Percentiles rank a stretch among this genome's conserved stretches.
Conservation (phyloP, 1,140 invertebrate species). For the Aphelinus atriplicis region DNA sequence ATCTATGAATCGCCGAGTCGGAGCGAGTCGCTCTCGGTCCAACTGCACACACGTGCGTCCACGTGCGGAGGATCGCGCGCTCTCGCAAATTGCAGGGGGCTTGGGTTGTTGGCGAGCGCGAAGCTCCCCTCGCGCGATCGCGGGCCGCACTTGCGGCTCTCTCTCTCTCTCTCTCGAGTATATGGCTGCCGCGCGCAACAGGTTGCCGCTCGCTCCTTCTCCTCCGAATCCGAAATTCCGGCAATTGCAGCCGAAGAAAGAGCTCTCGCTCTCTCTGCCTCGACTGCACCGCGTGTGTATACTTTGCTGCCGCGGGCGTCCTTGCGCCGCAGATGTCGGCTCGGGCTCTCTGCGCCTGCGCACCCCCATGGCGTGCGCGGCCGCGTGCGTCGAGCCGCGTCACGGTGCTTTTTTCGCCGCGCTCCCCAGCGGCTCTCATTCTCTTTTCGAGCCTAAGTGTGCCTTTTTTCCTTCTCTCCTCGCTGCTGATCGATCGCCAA, state of each 20-base stretch:
- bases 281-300: no score
- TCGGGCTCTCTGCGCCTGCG: conserved; percentile 17
- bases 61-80: no score
- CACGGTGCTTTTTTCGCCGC: conserved; percentile 49
- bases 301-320: conserved; percentile 6
- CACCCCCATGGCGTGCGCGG: conserved; percentile 56
- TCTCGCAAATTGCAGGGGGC: no score
- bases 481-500: no score
- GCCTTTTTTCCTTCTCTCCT: no score
- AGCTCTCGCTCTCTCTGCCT: no score
- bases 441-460: not conserved
- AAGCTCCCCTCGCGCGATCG: not conserved
- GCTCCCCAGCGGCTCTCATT: conserved; percentile 31
- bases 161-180: not conserved
- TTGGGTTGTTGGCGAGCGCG: no score
- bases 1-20: no score
- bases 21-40: no score
- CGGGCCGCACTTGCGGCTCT: conserved; percentile 1
- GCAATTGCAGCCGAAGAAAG: conserved; percentile 22
- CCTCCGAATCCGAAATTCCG: conserved; percentile 41
- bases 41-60: no score
- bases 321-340: conserved; percentile 40
- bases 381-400: conserved; percentile 57
- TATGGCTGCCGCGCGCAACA: conserved; percentile 17
- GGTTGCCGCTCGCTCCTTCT: conserved; percentile 24